A percentile compares a stretch with the other conserved stretches of the same genome.
Conservation (phyloP, 2,797 vertebrate species). For the Graptemys geographica region DNA sequence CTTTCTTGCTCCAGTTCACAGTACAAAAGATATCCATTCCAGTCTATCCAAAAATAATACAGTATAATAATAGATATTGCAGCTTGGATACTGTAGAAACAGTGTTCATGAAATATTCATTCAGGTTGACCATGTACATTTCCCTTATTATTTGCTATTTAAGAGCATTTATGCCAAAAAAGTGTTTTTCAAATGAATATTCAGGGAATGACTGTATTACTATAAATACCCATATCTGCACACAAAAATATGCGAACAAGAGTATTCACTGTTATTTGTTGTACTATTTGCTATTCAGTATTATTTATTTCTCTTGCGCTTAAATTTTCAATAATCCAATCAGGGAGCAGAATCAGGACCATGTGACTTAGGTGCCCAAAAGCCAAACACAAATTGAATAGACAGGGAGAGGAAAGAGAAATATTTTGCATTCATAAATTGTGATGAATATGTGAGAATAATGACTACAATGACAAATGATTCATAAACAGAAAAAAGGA, state of each 20-base stretch:
- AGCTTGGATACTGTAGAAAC: not conserved
- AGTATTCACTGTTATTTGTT: not conserved
- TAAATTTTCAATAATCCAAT: not conserved
- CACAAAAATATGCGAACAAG: too few species aligned
- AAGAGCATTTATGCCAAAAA: too few species aligned
- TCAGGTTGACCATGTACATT: not conserved
- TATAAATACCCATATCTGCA: not conserved
- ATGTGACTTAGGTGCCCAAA: not conserved
- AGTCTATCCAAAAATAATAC: not conserved
- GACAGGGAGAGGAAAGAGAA: not conserved
- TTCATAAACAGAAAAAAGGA: too few species aligned
- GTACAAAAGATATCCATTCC: not conserved
- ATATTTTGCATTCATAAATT: not conserved
- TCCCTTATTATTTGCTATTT: not conserved
- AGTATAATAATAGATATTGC: not conserved
- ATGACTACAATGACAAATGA: not conserved
- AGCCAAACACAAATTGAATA: not conserved
- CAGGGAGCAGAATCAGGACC: not conserved
- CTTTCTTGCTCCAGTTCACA: not conserved
- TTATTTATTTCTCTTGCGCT: not conserved
- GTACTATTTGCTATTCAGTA: not conserved
- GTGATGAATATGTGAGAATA: not conserved
- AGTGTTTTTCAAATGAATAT: too few species aligned
- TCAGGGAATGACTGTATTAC: not conserved
- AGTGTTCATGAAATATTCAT: not conserved